Evolutionary conservation across 2,797 vertebrate species (phyloP), one percentile per base, ranked within the genome.

Genomic region (Pogoniulus pusillus): DNA sequence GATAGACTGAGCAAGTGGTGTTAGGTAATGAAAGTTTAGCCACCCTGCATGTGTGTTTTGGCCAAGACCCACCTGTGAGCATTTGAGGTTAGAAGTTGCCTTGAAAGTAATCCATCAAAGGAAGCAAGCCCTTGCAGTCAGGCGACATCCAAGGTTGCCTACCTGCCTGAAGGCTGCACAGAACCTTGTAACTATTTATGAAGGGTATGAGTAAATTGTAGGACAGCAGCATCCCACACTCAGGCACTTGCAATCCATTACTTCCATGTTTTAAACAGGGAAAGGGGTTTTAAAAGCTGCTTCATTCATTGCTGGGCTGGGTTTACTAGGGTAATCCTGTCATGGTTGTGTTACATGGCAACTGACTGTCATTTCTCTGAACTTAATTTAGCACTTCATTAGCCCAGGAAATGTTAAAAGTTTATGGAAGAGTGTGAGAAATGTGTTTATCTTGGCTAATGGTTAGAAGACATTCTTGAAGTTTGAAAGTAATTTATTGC

Each of bases 321-420:
- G 60, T 88, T 97, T 94, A 89, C 80, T 93, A 32, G 43, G 71
- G 80, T 96, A 96, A 94, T 81, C 15, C 66, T 90, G 32, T 60
- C 77, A 16, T 69, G 20, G 9, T 73, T 92, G n/a, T 20, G 23
- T 94, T 76, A 85, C 35, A 58, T 94, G 32, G 18, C 6, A 66
- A 85, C 51, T 74, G 82, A 70, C 43, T 81, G 26, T 91, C 84
- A 83, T 91, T 96, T 95, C 70, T 85, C 75, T 53, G 66, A 88
- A 93, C 85, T 95, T 93, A 95, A 96, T 97, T 97, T 96, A 93
- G 93, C 83, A 91, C 83, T 96, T 95, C 90, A 96, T 97, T 98
- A 96, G 85, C 54, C 85, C 26, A 11, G 45, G 73, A 95, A 76
- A 90, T 96, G 77, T 92, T 94, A 96, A 85, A 95, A 93, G 81